Evolutionary conservation across 2,888 invertebrate species (phyloP), one percentile per base, ranked within the genome.

Genomic region (Eupelmus urozonus): DNA sequence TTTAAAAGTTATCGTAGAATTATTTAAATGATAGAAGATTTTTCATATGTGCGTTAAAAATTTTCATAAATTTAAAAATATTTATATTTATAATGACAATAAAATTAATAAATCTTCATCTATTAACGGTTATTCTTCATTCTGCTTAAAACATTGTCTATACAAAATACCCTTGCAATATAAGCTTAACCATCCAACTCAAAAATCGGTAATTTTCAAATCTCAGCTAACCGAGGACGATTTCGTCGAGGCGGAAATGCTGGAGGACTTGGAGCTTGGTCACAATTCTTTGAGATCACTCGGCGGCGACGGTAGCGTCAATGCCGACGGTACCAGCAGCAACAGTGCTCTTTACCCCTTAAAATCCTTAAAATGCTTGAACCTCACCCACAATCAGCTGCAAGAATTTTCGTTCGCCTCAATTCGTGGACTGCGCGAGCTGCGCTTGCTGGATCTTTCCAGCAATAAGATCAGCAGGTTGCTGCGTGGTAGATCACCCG

Each of bases 351-450:
- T 96, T 55, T 91, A 93, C 83, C 93, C 94, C 55, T 90, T 96
- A 67, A 92, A 92, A 83, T 93, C 93, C 11, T 90, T 96, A 25
- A 92, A 92, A 81, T 93, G 92, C 81, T 91, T 95, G 57, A 96
- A 96, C 90, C 91, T 96, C 79, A 95, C 95, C 0, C 93, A 94
- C 86, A 96, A 96, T 87, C 91, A 92, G 51, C 91, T 96, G 75
- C 91, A 92, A 0, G 95, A 95, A 85, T 96, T 96, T 90, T 95
- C 95, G 0, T 92, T 96, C 85, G 93, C 94, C 87, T 95, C 96
- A 88, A 93, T 96, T 60, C 93, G 94, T 76, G 96, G 96, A 0
- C 89, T 96, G 77, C 92, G 93, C 81, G 92, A 92, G 81, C 90
- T 96, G n/a, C 92, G 92, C 63, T 91, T 93, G 18, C 92, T 96